Conservation (phyloP, 1,140 invertebrate species). For the Drosophila mojavensis region DNA sequence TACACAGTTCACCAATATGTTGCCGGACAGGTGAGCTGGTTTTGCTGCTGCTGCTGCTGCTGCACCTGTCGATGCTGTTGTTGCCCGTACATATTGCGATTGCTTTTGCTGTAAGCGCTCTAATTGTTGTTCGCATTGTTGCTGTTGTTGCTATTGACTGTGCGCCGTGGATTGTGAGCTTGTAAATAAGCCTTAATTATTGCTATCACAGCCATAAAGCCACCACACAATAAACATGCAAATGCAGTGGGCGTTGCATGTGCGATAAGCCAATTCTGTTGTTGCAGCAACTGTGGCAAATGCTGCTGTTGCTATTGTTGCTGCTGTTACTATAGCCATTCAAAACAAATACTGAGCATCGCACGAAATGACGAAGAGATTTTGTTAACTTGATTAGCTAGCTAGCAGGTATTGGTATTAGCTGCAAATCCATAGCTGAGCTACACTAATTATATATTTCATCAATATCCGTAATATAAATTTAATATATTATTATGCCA, state of each 20-base stretch:
- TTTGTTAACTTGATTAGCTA: not conserved
- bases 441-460: too few relatives aligned
- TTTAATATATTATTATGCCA: too few relatives aligned
- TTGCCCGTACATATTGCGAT: constrained; percentile 15
- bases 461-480: too few relatives aligned
- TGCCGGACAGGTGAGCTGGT: constrained; percentile 41
- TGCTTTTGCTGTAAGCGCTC: constrained; percentile 33
- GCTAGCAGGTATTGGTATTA: too few relatives aligned
- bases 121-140: constrained; percentile 59
- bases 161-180: constrained; percentile 57
- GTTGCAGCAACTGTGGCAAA: not conserved
- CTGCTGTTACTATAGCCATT: not conserved
- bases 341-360: not conserved
- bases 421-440: not conserved
- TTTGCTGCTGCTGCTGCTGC: too few relatives aligned
- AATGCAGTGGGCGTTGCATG: constrained; percentile 57
- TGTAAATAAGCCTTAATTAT: constrained; percentile 82
- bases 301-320: not conserved
- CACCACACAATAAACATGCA: constrained; percentile 81
- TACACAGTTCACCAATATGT: constrained; percentile 54
- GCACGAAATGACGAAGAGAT: not conserved
- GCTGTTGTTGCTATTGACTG: constrained; percentile 8
- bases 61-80: not conserved
- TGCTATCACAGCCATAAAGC: constrained; percentile 75
- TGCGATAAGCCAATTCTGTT: constrained; percentile 44